phyloP scores from a whole-genome alignment of 2,888 invertebrate genomes.

The Melikaiella ostensackeni region DNA sequence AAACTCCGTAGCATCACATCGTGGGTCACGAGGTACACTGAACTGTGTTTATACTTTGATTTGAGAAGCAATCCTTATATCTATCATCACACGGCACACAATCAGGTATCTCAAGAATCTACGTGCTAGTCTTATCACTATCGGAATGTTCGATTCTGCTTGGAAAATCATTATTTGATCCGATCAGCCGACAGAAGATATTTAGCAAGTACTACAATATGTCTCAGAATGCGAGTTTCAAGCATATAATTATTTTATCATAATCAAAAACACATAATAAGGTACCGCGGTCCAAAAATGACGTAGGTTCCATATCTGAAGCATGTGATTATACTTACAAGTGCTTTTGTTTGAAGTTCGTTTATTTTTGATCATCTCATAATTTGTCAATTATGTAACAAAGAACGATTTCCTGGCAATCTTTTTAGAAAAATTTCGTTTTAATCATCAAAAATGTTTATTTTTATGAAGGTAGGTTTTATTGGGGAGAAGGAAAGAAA shows the following conservation, averaged over 20 bases:
- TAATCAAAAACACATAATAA: not conserved
- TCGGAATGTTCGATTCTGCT: not conserved
- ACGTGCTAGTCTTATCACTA: not conserved
- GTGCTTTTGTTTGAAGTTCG: constrained; percentile 1
- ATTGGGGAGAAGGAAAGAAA: too few relatives aligned
- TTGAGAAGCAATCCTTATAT: constrained; percentile 9
- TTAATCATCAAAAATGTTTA: too few relatives aligned
- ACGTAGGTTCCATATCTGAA: not conserved
- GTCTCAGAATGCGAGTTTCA: not conserved
- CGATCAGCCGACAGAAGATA: not conserved
- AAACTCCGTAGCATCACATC: constrained; percentile 1
- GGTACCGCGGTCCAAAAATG: not conserved
- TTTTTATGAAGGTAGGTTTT: too few relatives aligned
- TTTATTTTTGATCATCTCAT: not conserved
- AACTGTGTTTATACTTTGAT: constrained; percentile 10
- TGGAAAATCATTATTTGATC: not conserved
- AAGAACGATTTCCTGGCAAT: too few relatives aligned
- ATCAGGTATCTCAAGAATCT: not conserved
- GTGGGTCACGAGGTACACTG: constrained; percentile 16
- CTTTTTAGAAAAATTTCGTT: too few relatives aligned
- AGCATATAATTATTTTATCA: not conserved
- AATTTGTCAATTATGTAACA: not conserved
- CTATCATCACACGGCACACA: not conserved
- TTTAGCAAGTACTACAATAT: not conserved
- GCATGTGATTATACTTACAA: not conserved